Conservation (phyloP, 2,888 invertebrate genomes). For the Deroplatys truncata region DNA sequence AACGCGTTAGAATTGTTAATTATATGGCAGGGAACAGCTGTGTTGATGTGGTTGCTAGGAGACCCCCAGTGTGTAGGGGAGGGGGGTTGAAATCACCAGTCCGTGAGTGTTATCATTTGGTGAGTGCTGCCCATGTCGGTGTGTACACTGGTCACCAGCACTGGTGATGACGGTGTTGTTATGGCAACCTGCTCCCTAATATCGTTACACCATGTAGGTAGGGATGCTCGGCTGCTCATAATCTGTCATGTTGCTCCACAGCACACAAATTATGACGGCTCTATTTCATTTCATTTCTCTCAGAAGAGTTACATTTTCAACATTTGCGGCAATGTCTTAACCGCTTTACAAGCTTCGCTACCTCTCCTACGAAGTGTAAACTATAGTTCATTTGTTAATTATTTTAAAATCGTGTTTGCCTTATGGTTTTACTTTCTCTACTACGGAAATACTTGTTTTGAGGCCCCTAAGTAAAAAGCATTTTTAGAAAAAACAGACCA, state of each 20-base stretch:
- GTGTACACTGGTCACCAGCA: neutral
- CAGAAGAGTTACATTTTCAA: neutral
- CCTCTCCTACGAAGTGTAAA: no score
- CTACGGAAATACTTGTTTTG: no score
- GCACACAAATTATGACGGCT: neutral
- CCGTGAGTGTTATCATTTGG: slow-evolving; percentile 9
- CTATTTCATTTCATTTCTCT: neutral
- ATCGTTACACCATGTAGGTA: neutral
- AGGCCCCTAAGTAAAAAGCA: no score
- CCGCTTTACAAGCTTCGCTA: no score
- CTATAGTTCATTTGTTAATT: no score
- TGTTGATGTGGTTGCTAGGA: neutral
- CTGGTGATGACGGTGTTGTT: neutral
- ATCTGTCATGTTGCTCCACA: neutral
- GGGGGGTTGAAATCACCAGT: neutral
- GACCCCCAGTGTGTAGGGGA: neutral
- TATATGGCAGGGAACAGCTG: neutral
- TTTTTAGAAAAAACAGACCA: no score
- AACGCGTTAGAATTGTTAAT: neutral
- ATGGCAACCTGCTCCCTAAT: neutral
- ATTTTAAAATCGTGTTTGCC: no score
- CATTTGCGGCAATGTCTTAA: neutral
- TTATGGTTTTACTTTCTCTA: no score
- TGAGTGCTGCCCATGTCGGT: neutral
- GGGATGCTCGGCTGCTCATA: neutral